Conservation (phyloP, 2,113 vertebrate genomes). For the Podiceps cristatus region DNA sequence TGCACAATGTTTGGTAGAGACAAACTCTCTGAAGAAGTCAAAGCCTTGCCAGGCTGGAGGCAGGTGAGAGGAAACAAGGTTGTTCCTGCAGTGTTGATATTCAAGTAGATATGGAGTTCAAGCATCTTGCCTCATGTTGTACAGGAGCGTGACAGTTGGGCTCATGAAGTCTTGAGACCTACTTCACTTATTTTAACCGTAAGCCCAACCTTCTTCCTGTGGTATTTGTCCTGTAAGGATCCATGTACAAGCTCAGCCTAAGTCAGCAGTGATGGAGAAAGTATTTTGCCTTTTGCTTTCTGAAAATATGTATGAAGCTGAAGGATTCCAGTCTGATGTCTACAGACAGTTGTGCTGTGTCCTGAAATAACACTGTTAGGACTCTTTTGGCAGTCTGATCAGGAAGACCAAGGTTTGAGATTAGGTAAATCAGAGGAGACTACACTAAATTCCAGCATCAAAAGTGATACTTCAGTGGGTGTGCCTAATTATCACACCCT, state of each 20-base stretch:
- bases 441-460: background rate
- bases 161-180: background rate
- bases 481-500: background rate
- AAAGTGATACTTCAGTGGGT: background rate
- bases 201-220: background rate
- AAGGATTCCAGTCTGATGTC: background rate
- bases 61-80: background rate
- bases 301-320: background rate
- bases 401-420: background rate
- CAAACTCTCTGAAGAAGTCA: background rate
- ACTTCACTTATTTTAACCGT: background rate
- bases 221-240: background rate
- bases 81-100: background rate
- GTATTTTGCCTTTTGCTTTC: background rate
- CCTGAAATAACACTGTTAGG: background rate
- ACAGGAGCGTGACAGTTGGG: background rate
- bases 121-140: background rate
- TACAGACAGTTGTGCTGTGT: background rate
- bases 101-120: background rate
- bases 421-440: background rate
- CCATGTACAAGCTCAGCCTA: background rate
- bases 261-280: background rate
- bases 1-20: background rate
- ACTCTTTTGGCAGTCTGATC: background rate
- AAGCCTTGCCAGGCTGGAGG: background rate